Evolutionary conservation across 1,140 invertebrate genomes (phyloP).

Genomic region (Zaprionus capensis): DNA sequence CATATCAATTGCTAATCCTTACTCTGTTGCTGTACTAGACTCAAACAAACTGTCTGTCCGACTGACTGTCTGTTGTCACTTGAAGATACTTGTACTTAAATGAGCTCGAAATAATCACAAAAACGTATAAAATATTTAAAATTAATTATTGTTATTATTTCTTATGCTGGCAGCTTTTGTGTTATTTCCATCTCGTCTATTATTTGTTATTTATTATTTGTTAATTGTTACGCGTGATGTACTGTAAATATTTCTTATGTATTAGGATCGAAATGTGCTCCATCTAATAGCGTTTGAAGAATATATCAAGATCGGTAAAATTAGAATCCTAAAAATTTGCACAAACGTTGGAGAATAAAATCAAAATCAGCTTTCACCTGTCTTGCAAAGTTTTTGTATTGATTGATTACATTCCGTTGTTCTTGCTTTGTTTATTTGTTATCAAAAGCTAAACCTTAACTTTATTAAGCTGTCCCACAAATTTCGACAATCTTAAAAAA

Average conservation of each 20-base stretch:
- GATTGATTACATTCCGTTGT: slow-evolving; percentile 10
- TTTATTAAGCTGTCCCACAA: slow-evolving; percentile 52
- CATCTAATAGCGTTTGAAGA: slow-evolving; percentile 11
- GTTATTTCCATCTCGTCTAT: slow-evolving; percentile 60
- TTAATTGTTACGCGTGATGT: slow-evolving; percentile 10
- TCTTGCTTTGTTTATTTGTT: slow-evolving; percentile 54
- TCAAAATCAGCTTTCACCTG: slow-evolving; percentile 54
- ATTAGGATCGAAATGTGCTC: slow-evolving; percentile 66
- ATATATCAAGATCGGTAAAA: neutral
- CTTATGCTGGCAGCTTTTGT: slow-evolving; percentile 75
- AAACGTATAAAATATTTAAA: slow-evolving; percentile 76
- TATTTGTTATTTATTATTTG: slow-evolving; percentile 56
- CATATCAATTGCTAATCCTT: slow-evolving; percentile 60
- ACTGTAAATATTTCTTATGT: slow-evolving; percentile 42
- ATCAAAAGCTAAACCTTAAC: slow-evolving; percentile 78
- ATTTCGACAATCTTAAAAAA: slow-evolving; percentile 58
- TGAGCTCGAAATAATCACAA: slow-evolving; percentile 69
- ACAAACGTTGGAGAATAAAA: slow-evolving; percentile 37
- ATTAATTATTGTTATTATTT: slow-evolving; percentile 81
- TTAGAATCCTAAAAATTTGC: slow-evolving; percentile 27
- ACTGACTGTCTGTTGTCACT: slow-evolving; percentile 21
- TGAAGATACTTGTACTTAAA: slow-evolving; percentile 41
- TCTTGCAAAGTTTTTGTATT: slow-evolving; percentile 9
- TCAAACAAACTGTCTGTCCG: slow-evolving; percentile 28
- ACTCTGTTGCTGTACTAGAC: slow-evolving; percentile 34